Evolutionary conservation across 2,888 invertebrate species (phyloP).

Genomic region (Trimorus sp.): DNA sequence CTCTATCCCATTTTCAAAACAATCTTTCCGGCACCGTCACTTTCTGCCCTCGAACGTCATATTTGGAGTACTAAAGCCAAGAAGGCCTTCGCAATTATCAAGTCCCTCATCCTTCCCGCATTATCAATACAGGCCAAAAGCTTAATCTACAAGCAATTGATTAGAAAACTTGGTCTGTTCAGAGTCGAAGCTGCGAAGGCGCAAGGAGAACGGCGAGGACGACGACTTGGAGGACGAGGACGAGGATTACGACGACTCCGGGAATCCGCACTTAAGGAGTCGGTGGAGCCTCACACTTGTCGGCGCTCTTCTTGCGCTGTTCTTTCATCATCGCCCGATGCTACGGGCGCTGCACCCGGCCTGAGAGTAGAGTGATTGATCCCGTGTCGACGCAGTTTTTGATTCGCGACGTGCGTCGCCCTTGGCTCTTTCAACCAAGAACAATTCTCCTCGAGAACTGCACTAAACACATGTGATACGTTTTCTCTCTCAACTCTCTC

Average conservation of each 20-base stretch:
- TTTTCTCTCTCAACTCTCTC: conserved; percentile 54
- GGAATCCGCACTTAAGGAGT: conserved; percentile 67
- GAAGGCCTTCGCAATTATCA: background rate
- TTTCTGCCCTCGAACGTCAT: no score
- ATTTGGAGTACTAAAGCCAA: background rate
- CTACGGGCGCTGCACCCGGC: conserved; percentile 75
- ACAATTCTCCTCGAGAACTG: conserved; percentile 55
- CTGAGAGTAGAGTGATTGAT: conserved; percentile 67
- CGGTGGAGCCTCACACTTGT: conserved; percentile 68
- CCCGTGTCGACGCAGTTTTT: conserved; percentile 42
- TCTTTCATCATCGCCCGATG: conserved; percentile 75
- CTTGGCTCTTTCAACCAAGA: conserved; percentile 54
- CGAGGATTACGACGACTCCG: conserved; percentile 75
- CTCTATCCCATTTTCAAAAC: background rate
- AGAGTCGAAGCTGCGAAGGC: conserved; percentile 77
- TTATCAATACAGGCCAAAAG: background rate
- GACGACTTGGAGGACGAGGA: conserved; percentile 73
- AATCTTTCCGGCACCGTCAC: no score
- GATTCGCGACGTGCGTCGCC: conserved; percentile 57
- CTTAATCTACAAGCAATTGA: conserved; percentile 27
- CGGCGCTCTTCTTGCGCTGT: conserved; percentile 70
- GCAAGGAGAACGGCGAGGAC: conserved; percentile 73
- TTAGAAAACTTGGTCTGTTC: conserved; percentile 66
- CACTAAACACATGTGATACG: conserved; percentile 65
- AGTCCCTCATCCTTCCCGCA: conserved; percentile 33